Percentiles rank a stretch among this genome's conserved stretches.
phyloP scores from a whole-genome alignment of 2,797 vertebrate genomes.

The Amblyraja radiata region DNA sequence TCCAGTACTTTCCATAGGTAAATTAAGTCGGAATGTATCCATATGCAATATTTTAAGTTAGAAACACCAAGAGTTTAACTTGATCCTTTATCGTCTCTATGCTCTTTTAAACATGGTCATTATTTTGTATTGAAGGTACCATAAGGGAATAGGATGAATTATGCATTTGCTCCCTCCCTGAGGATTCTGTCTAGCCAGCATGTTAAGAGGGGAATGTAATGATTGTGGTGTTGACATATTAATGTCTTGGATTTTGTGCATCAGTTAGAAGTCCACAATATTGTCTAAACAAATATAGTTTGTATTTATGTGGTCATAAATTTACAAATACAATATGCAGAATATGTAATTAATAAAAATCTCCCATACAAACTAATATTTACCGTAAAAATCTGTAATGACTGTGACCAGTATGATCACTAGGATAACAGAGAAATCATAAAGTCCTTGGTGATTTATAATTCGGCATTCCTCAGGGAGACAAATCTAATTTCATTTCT shows the following conservation, averaged over 20 bases:
- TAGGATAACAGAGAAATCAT: neutral
- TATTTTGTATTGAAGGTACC: neutral
- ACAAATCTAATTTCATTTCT: neutral
- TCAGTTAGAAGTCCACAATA: slow-evolving; percentile 13
- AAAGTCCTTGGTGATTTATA: neutral
- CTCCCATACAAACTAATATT: neutral
- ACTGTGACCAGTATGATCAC: neutral
- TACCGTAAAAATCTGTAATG: neutral
- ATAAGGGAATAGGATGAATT: slow-evolving; percentile 19
- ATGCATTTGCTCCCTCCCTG: slow-evolving; percentile 13
- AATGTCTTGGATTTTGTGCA: neutral
- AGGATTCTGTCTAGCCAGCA: slow-evolving; percentile 32
- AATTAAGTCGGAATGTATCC: neutral
- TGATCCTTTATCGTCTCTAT: neutral
- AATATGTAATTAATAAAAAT: neutral
- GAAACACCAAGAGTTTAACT: neutral
- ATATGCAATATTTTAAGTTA: neutral
- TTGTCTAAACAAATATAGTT: neutral
- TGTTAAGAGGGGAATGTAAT: slow-evolving; percentile 14
- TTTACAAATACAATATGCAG: neutral
- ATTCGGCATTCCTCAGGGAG: neutral
- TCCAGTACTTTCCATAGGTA: neutral
- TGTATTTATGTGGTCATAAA: too few species aligned
- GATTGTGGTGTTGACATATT: neutral
- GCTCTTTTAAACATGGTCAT: neutral